Conservation (phyloP, 2,113 vertebrate genomes). For the Speoplatyrhinus poulsoni region DNA sequence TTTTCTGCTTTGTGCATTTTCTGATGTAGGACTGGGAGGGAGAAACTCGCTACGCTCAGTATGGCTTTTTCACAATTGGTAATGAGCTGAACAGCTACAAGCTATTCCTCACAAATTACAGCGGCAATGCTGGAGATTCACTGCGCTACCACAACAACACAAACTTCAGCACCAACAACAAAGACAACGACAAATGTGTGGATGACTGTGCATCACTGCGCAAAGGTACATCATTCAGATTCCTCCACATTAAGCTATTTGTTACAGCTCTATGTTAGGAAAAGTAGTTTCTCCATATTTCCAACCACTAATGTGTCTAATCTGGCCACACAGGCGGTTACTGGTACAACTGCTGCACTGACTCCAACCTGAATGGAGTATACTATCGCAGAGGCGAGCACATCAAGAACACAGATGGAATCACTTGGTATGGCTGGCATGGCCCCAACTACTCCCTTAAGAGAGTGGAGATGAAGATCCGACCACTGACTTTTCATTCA, state of each 20-base stretch:
- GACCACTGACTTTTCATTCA: conserved; percentile 85
- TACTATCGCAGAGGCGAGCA: conserved; percentile 89
- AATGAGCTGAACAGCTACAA: conserved; percentile 93
- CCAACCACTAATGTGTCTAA: background rate
- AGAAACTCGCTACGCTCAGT: conserved; percentile 81
- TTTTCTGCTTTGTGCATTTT: conserved; percentile 24
- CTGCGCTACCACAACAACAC: conserved; percentile 97
- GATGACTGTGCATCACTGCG: conserved; percentile 90
- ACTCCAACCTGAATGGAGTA: conserved; percentile 93
- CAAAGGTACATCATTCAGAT: conserved; percentile 79
- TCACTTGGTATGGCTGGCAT: conserved; percentile 96
- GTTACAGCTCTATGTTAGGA: background rate
- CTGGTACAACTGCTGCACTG: conserved; percentile 99
- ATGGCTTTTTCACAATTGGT: conserved; percentile 82
- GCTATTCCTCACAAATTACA: conserved; percentile 89
- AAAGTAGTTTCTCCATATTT: background rate
- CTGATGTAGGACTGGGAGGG: conserved; percentile 91
- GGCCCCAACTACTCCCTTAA: conserved; percentile 93
- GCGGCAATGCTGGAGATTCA: conserved; percentile 84
- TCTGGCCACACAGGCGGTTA: conserved; percentile 83
- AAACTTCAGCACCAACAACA: conserved; percentile 95
- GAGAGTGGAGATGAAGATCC: conserved; percentile 95
- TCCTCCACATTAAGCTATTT: background rate
- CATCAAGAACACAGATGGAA: conserved; percentile 85
- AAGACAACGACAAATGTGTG: conserved; percentile 97